A percentile compares a stretch with the other conserved stretches of the same genome.
Evolutionary conservation across 2,888 invertebrate genomes (phyloP).

Genomic region (Metalampra italica): DNA sequence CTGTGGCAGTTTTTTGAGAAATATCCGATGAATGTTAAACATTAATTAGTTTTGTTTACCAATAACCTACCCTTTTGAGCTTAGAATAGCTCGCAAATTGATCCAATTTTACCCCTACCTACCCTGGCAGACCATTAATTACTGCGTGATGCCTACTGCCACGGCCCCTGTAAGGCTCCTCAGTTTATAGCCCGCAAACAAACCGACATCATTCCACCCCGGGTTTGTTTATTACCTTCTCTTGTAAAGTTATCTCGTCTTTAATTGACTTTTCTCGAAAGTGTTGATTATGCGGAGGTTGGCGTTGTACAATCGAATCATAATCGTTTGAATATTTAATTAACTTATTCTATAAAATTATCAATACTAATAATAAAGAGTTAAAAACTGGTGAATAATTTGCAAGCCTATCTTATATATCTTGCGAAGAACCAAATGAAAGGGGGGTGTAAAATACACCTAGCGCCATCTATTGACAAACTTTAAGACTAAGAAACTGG

Average conservation of each 20-base stretch:
- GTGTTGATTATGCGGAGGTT: conserved; percentile 30
- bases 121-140: conserved; percentile 67
- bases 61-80: conserved; percentile 42
- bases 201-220: conserved; percentile 65
- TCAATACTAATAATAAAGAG: too few relatives aligned
- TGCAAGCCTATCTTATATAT: too few relatives aligned
- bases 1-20: neutral
- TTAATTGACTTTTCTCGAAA: conserved; percentile 49
- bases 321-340: neutral
- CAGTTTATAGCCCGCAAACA: conserved; percentile 71
- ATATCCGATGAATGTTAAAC: conserved; percentile 47
- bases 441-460: too few relatives aligned
- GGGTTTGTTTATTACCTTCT: conserved; percentile 58
- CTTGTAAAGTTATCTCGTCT: conserved; percentile 45
- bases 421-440: too few relatives aligned
- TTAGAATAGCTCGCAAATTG: conserved; percentile 66
- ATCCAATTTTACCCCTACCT: conserved; percentile 68
- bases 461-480: too few relatives aligned
- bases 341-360: too few relatives aligned
- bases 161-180: conserved; percentile 45
- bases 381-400: too few relatives aligned
- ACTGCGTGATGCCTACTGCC: conserved; percentile 51
- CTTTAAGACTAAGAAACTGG: too few relatives aligned
- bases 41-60: conserved; percentile 33
- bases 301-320: neutral